Evolutionary conservation across 2,113 vertebrate species (phyloP).

Genomic region (Corydoras maculifer): DNA sequence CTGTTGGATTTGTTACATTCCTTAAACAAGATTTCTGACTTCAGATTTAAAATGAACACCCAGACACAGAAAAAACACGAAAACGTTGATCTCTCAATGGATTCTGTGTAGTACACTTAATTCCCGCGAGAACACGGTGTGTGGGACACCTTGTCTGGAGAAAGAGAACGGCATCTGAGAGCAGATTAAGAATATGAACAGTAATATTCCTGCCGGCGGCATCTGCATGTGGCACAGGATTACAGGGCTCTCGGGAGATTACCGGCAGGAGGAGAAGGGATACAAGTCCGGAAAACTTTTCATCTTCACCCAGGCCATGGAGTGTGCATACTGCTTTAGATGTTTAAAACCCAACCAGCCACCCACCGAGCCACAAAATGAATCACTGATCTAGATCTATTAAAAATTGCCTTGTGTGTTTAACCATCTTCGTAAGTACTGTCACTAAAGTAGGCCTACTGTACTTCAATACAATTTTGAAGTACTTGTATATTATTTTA

Average conservation of each 20-base stretch:
- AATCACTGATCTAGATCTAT: neutral
- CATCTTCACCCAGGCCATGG: constrained; percentile 58
- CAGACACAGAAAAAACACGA: neutral
- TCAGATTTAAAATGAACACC: constrained; percentile 66
- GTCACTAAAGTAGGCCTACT: no score
- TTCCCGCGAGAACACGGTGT: constrained; percentile 66
- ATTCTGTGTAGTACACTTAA: constrained; percentile 75
- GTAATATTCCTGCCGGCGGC: constrained; percentile 78
- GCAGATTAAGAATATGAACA: constrained; percentile 83
- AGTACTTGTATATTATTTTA: no score
- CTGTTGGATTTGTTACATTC: constrained; percentile 58
- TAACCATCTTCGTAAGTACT: no score
- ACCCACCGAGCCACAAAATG: constrained; percentile 25
- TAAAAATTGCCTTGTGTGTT: no score
- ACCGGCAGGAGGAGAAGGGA: constrained; percentile 70
- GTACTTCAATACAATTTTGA: no score
- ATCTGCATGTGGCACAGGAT: constrained; percentile 75
- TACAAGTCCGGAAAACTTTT: constrained; percentile 68
- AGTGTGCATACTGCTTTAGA: constrained; percentile 36
- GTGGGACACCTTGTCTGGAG: constrained; percentile 62
- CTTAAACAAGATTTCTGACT: constrained; percentile 64
- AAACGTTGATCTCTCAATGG: constrained; percentile 60
- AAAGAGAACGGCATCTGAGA: constrained; percentile 69
- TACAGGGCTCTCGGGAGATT: constrained; percentile 80
- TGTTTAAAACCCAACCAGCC: constrained; percentile 15